A percentile compares a stretch with the other conserved stretches of the same genome.
These are phyloP conservation scores for Tyria jacobaeae DNA, from an alignment of 2,888 invertebrate species.

Conservation along the genomic window DNA sequence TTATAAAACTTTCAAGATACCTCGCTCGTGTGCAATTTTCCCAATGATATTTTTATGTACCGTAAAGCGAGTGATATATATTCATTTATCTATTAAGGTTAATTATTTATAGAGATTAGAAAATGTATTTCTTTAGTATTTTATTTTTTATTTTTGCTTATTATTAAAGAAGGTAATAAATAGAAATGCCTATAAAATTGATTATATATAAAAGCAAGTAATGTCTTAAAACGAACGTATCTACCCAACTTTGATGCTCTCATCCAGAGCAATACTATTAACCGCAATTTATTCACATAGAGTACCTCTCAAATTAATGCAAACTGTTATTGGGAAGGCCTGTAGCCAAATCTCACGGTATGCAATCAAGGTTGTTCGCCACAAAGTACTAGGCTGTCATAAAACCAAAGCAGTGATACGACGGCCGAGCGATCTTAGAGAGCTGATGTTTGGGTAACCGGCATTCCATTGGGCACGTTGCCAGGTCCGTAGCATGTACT, in stretches of 20 bases:
- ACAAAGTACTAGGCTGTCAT: constrained; percentile 52
- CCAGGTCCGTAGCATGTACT: constrained; percentile 45
- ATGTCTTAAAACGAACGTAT: background rate
- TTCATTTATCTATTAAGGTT: no score
- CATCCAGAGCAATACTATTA: constrained; percentile 13
- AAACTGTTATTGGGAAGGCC: constrained; percentile 42
- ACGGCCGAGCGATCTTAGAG: constrained; percentile 48
- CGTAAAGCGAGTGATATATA: no score
- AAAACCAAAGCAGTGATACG: constrained; percentile 52
- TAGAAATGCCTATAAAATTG: background rate
- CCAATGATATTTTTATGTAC: no score
- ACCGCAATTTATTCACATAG: constrained; percentile 22
- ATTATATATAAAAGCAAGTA: background rate
- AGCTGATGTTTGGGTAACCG: constrained; percentile 56
- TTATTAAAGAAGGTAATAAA: background rate
- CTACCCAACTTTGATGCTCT: background rate
- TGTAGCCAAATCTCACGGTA: constrained; percentile 42
- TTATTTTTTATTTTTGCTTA: no score
- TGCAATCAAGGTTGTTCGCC: constrained; percentile 47
- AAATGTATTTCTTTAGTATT: no score
- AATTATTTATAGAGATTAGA: no score
- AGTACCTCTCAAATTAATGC: constrained; percentile 41
- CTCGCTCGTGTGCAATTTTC: no score
- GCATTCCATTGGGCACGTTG: constrained; percentile 63
- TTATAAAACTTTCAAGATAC: no score